Evolutionary conservation across 2,797 vertebrate genomes (phyloP).

Genomic region (Microchirus variegatus): DNA sequence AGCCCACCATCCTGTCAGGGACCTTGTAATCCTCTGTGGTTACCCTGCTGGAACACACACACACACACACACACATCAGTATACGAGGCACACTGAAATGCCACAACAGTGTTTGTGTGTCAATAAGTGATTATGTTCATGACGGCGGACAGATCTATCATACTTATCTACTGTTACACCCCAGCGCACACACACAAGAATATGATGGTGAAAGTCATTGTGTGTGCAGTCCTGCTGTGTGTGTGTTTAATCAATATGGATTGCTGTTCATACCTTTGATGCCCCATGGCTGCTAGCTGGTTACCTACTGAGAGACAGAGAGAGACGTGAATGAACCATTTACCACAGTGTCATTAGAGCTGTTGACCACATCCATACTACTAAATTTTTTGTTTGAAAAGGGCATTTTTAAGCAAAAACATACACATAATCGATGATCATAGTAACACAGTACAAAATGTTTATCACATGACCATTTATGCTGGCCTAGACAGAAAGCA

Average conservation of each 20-base stretch:
- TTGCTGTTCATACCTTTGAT: constrained; percentile 89
- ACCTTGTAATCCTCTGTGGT: constrained; percentile 97
- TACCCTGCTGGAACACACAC: constrained; percentile 80
- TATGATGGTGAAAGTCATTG: constrained; percentile 32
- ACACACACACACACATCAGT: constrained; percentile 18
- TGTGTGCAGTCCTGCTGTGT: constrained; percentile 11
- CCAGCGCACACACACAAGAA: constrained; percentile 10
- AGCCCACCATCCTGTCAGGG: constrained; percentile 97
- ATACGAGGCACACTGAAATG: constrained; percentile 3
- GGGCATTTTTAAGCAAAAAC: too few species aligned
- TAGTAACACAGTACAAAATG: too few species aligned
- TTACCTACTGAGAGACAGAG: constrained; percentile 87
- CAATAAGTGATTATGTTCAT: constrained; percentile 53
- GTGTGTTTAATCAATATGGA: constrained; percentile 55
- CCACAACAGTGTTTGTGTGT: constrained; percentile 4
- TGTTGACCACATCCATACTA: too few species aligned
- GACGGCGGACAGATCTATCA: constrained; percentile 53
- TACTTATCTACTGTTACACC: constrained; percentile 22
- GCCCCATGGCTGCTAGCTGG: constrained; percentile 94
- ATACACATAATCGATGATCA: too few species aligned
- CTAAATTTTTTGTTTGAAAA: too few species aligned
- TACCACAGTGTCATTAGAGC: too few species aligned
- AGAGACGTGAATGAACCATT: background rate
- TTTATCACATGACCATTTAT: too few species aligned
- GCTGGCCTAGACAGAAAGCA: too few species aligned